A percentile compares a stretch with the other conserved stretches of the same genome.
Evolutionary conservation across 2,113 vertebrate species (phyloP).

Genomic region (Chunga burmeisteri): DNA sequence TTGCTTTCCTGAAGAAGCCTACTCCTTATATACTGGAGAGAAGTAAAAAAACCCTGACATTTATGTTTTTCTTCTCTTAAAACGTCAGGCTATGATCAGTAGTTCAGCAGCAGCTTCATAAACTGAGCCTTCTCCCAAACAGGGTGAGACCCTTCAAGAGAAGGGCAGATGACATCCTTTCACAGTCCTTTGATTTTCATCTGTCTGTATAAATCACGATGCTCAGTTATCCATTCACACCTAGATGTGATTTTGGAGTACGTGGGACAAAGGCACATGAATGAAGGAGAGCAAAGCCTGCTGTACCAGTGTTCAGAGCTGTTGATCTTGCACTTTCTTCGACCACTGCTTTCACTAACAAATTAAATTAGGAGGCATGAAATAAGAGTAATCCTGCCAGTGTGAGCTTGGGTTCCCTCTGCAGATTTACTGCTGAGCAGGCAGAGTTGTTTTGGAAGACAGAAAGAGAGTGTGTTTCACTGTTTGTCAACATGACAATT

Average conservation of each 20-base stretch:
- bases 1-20: background rate
- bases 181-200: background rate
- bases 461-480: background rate
- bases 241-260: background rate
- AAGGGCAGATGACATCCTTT: background rate
- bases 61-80: background rate
- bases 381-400: background rate
- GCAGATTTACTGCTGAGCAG: background rate
- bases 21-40: background rate
- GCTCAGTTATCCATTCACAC: background rate
- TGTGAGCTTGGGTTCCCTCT: background rate
- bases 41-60: background rate
- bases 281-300: background rate
- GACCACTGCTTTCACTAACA: constrained; percentile 50
- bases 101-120: background rate
- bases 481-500: background rate
- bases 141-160: background rate
- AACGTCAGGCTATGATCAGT: background rate
- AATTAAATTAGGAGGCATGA: constrained; percentile 35
- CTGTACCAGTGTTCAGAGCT: background rate
- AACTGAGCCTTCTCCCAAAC: background rate
- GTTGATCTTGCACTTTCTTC: constrained; percentile 21
- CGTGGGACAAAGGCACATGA: background rate
- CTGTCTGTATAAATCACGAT: background rate
- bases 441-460: background rate